Evolutionary conservation across 2,888 invertebrate genomes (phyloP), one percentile per base, ranked within the genome.

Genomic region (Limnephilus marmoratus): DNA sequence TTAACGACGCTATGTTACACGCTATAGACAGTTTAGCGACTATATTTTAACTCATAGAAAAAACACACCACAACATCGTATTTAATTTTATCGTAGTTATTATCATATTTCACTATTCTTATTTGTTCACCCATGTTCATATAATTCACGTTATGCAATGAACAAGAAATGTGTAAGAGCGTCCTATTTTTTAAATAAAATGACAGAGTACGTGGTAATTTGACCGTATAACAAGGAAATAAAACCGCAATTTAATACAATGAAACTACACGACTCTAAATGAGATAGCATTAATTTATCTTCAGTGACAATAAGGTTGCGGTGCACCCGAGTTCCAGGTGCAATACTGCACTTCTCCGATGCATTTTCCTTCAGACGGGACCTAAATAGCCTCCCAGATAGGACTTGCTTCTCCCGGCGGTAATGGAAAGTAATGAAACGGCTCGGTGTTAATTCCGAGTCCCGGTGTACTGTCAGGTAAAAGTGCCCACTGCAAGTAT

Each of bases 401-500:
- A 1, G 88, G 31, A 24, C 24, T 24, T 24, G 80, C 37, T n/a
- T 37, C 34, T 80, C 24, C 37, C 24, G 88, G 37, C 81, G 88
- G 34, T 80, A 89, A 89, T 89, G 37, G 80, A 80, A 88, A 88
- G 88, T 88, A 88, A 88, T 88, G 88, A 37, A 88, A 89, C 68
- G 68, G n/a, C 34, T 81, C 18, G 88, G 80, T 18, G 34, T 80
- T 89, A 89, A 89, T 89, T 89, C 34, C 34, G 37, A 37, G 80
- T 37, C 41, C 9, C 80, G 11, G 37, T 5, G 81, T 41, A 87
- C 45, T 45, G 45, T 45, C 34, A 80, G 24, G 88, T 80, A 37
- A 31, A 68, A 45, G 24, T 86, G 86, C 49, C 18, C 18, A 37
- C 31, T 41, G 83, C 24, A 34, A 24, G 7, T 68, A n/a, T 68